A percentile compares a stretch with the other conserved stretches of the same genome.
These are phyloP conservation scores for Caradrina kadenii DNA, from an alignment of 2,888 invertebrate species.

Conservation along the genomic window DNA sequence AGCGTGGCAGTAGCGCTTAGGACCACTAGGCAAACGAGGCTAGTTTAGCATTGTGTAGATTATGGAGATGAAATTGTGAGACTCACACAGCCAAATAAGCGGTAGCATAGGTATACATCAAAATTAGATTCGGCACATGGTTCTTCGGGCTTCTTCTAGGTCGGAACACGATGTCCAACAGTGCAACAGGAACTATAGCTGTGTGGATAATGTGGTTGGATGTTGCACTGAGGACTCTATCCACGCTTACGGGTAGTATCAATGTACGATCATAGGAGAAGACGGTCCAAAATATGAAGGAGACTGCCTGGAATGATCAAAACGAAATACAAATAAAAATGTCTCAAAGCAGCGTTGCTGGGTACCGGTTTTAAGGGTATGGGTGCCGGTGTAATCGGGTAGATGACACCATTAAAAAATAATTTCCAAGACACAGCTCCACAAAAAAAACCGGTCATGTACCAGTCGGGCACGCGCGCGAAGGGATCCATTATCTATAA, in stretches of 20 bases:
- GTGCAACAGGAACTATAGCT: conserved; percentile 56
- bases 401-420: no score
- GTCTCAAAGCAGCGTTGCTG: no score
- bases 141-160: conserved; percentile 9
- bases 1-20: no score
- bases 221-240: conserved; percentile 42
- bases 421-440: no score
- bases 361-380: no score
- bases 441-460: no score
- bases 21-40: no score
- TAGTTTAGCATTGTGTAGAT: no score
- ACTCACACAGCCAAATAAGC: conserved; percentile 40
- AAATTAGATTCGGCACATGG: conserved; percentile 17
- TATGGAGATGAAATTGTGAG: background rate
- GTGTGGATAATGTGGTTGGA: conserved; percentile 71
- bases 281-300: conserved; percentile 68
- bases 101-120: conserved; percentile 22
- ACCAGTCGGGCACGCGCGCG: no score
- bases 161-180: conserved; percentile 66
- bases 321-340: no score
- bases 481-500: no score
- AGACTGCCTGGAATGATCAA: conserved; percentile 65
- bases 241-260: conserved; percentile 64
- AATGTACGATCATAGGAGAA: conserved; percentile 68
- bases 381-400: no score